These are phyloP conservation scores for Semotilus atromaculatus DNA, from an alignment of 2,797 vertebrate genomes.

Conservation along the genomic window DNA sequence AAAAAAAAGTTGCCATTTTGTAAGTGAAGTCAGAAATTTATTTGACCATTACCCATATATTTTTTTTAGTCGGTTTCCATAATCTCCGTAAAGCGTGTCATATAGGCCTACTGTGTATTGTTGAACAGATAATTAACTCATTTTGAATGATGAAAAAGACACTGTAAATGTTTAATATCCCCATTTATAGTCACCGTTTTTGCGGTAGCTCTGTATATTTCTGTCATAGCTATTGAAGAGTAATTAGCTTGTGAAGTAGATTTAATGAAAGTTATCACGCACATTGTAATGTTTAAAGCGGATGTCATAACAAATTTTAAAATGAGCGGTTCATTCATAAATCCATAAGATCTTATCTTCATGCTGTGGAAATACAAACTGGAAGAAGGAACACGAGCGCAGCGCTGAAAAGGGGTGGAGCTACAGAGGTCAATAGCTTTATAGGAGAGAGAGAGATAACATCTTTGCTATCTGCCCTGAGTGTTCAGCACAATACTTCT, in stretches of 20 bases:
- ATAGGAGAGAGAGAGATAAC: constrained; percentile 15
- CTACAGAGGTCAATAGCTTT: neutral
- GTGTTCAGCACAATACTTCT: constrained; percentile 57
- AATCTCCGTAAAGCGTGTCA: neutral
- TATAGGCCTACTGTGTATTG: neutral
- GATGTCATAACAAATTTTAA: neutral
- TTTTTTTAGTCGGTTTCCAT: neutral
- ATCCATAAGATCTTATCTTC: neutral
- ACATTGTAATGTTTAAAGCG: too few relatives aligned
- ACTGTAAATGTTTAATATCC: constrained; percentile 27
- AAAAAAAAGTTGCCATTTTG: neutral
- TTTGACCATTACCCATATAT: neutral
- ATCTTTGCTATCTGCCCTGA: constrained; percentile 34
- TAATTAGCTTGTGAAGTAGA: too few relatives aligned
- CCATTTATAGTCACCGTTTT: constrained; percentile 3
- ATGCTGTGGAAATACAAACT: neutral
- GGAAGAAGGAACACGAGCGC: neutral
- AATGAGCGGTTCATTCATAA: neutral
- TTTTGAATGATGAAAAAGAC: neutral
- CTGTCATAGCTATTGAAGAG: too few relatives aligned
- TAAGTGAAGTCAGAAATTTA: neutral
- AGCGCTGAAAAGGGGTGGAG: neutral
- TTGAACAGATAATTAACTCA: neutral
- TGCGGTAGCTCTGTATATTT: too few relatives aligned
- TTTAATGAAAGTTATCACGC: too few relatives aligned